Percentiles rank a stretch among this genome's conserved stretches.
phyloP scores from a whole-genome alignment of 2,797 vertebrate genomes.

The Heteromormyrus szaboi region DNA sequence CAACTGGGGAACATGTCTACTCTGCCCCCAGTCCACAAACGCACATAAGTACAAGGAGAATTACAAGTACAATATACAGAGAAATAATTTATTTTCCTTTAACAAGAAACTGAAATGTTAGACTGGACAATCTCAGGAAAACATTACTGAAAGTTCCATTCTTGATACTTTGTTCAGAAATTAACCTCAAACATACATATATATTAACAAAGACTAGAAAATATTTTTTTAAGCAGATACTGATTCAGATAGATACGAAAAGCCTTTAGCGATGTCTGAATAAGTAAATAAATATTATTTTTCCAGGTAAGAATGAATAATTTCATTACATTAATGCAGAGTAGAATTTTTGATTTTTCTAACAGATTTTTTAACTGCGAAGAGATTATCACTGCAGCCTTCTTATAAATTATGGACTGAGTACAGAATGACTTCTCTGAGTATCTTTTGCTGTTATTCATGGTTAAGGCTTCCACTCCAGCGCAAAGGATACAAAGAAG shows the following conservation, averaged over 20 bases:
- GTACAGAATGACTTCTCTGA: background rate
- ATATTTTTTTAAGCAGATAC: background rate
- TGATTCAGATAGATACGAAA: background rate
- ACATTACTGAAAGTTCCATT: background rate
- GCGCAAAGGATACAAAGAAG: slow-evolving; percentile 91
- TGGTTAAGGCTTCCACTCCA: background rate
- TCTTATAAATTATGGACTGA: background rate
- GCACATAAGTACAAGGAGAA: background rate
- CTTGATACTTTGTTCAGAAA: background rate
- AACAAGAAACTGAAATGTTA: background rate
- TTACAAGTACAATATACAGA: background rate
- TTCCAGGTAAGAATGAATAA: background rate
- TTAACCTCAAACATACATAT: background rate
- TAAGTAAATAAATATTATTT: background rate
- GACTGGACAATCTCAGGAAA: background rate
- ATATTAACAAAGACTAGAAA: background rate
- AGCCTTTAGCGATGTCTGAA: background rate
- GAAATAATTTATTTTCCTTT: background rate
- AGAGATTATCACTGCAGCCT: background rate
- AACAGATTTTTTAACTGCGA: background rate
- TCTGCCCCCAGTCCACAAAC: background rate
- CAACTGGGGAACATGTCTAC: background rate
- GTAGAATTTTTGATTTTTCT: background rate
- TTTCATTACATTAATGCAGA: background rate
- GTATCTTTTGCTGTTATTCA: background rate